Percentiles rank a stretch among this genome's conserved stretches.
These are phyloP conservation scores for Oreochromis niloticus DNA, from an alignment of 2,113 vertebrate genomes.

Conservation along the genomic window DNA sequence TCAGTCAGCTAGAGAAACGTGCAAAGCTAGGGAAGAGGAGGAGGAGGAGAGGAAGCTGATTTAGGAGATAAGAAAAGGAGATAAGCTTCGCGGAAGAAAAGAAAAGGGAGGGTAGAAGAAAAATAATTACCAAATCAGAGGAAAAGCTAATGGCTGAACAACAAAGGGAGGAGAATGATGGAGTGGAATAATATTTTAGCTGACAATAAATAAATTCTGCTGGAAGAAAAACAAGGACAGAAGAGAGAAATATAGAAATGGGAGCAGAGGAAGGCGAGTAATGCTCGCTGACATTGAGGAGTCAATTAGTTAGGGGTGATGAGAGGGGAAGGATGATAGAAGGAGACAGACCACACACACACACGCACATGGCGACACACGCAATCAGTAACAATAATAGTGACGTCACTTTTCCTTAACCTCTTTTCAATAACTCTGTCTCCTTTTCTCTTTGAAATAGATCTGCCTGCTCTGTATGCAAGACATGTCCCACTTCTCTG, in stretches of 20 bases:
- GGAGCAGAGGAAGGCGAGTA: neutral
- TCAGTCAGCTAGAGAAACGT: neutral
- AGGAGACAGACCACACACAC: neutral
- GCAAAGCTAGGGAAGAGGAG: neutral
- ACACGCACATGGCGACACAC: neutral
- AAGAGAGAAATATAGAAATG: neutral
- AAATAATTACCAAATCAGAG: neutral
- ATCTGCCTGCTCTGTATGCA: conserved; percentile 20
- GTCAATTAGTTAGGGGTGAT: conserved; percentile 3
- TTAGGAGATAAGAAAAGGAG: neutral
- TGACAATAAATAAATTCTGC: neutral
- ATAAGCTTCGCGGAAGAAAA: neutral
- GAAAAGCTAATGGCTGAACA: neutral
- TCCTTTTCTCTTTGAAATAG: neutral
- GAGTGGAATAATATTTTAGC: neutral
- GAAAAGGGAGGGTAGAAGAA: neutral
- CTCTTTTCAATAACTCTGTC: neutral
- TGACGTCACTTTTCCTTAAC: neutral
- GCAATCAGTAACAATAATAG: neutral
- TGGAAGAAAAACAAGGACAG: neutral
- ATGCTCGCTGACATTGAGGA: neutral
- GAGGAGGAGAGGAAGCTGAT: neutral
- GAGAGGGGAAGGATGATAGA: neutral
- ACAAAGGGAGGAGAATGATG: neutral
- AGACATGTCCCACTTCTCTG: neutral